Evolutionary conservation across 1,140 invertebrate genomes (phyloP).

Genomic region (Lordiphosa clarofinis): DNA sequence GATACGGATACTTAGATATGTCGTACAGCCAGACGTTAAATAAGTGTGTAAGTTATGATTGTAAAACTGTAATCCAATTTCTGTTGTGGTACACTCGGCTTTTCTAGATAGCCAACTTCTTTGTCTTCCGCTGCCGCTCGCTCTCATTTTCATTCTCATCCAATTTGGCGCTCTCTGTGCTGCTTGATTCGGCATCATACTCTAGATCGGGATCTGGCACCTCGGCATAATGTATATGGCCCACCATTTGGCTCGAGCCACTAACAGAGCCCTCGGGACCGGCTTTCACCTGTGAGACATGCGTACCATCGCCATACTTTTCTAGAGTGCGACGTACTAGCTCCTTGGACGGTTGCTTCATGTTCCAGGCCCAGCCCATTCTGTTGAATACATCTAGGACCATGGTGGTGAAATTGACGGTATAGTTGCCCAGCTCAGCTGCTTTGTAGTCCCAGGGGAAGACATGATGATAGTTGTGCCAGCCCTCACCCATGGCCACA

Average conservation of each 20-base stretch:
- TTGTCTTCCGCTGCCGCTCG: conserved; percentile 63
- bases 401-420: conserved; percentile 74
- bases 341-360: conserved; percentile 83
- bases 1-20: conserved; percentile 28
- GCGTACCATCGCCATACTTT: conserved; percentile 85
- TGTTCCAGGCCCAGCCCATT: conserved; percentile 90
- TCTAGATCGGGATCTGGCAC: conserved; percentile 66
- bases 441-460: conserved; percentile 90
- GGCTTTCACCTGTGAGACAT: conserved; percentile 56
- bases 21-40: conserved; percentile 42
- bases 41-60: conserved; percentile 41
- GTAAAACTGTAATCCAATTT: conserved; percentile 32
- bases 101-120: conserved; percentile 48
- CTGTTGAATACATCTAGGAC: conserved; percentile 89
- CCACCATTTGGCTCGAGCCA: conserved; percentile 40
- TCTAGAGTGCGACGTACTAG: conserved; percentile 81
- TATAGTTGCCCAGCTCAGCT: conserved; percentile 83
- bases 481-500: conserved; percentile 86
- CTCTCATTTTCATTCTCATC: conserved; percentile 73
- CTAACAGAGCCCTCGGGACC: conserved; percentile 6
- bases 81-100: conserved; percentile 10
- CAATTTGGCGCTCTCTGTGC: conserved; percentile 74
- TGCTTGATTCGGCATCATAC: conserved; percentile 73
- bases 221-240: conserved; percentile 61
- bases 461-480: conserved; percentile 96